Base-by-base conservation (phyloP, 2,113 vertebrate genomes). In the Oncorhynchus kisutch region DNA sequence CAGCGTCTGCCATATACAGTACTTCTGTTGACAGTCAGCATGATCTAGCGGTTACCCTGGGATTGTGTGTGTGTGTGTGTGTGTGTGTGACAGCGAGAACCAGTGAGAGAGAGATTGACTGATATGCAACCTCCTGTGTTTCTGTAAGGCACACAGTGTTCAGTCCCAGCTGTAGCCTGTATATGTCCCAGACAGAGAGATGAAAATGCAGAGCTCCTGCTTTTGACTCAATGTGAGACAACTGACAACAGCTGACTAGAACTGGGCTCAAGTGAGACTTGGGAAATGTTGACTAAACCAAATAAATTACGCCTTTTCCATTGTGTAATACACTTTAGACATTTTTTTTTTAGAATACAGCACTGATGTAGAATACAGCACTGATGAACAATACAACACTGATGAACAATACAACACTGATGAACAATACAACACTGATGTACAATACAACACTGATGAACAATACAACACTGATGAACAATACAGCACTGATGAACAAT, bases 91-190 rank as follows among this genome's bases (percentile, higher is more conserved):
- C 9, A 11, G 39, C 11, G 39, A 45, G 39, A 11, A 9, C 9
- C 9, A 45, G 2, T 3, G 25, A 18, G 16, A 5, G 51, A 68
- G 67, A 34, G 67, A 68, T 16, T 68, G 67, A 68, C 39, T 68
- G 25, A 31, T n/a, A 3, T 68, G 31, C 67, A 68, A 73, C 27
- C 70, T 57, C 57, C 31, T 72, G 70, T 34, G 60, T 75, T 81
- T 67, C 67, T 22, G 51, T 60, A 27, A 25, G 73, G 78, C 6
- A 81, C 79, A 73, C 66, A 2, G 66, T 72, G 25, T 85, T 82
- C 70, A 66, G 11, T 18, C 14, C 77, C 60, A 64, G 49, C 64
- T 12, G 8, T 59, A 70, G 73, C 71, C 67, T 49, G 39, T 25
- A 34, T 25, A 34, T 13, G 45, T 70, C 51, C 39, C 39, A 45